phyloP scores from a whole-genome alignment of 1,140 invertebrate genomes.

The Zaprionus lachaisei region DNA sequence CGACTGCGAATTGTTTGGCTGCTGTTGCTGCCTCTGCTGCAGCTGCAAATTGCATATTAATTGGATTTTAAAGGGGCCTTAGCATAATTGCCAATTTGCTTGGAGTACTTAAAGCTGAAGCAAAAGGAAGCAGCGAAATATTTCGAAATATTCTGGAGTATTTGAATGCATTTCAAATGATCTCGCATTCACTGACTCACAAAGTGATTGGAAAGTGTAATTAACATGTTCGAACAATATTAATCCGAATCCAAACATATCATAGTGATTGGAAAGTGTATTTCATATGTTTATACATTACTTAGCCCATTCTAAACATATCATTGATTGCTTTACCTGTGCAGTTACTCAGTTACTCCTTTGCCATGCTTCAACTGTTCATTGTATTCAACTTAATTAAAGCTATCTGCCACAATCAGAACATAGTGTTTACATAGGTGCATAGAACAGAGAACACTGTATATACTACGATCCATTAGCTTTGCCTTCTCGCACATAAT shows the following conservation, averaged over 20 bases:
- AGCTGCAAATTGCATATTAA: conserved; percentile 39
- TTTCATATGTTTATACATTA: too few relatives aligned
- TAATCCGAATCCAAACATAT: too few relatives aligned
- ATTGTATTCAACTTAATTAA: not conserved
- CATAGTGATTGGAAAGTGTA: too few relatives aligned
- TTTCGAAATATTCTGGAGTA: too few relatives aligned
- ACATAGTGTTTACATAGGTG: not conserved
- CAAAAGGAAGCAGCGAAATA: not conserved
- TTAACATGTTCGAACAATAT: too few relatives aligned
- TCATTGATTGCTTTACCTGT: not conserved
- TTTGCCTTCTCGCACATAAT: conserved; percentile 40
- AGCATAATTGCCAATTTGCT: conserved; percentile 7
- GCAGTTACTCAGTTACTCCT: not conserved
- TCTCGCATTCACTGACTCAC: not conserved
- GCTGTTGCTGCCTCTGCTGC: conserved; percentile 7
- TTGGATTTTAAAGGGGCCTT: conserved; percentile 26
- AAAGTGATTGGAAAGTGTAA: too few relatives aligned
- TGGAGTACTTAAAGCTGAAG: not conserved
- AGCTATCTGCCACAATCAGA: not conserved
- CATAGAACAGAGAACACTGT: not conserved
- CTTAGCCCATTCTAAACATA: too few relatives aligned
- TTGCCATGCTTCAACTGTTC: not conserved
- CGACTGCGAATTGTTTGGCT: conserved; percentile 5
- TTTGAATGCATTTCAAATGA: too few relatives aligned
- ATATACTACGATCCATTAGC: conserved; percentile 22